Base-by-base conservation (phyloP, 2,113 vertebrate genomes). In the Atractosteus spatula region DNA sequence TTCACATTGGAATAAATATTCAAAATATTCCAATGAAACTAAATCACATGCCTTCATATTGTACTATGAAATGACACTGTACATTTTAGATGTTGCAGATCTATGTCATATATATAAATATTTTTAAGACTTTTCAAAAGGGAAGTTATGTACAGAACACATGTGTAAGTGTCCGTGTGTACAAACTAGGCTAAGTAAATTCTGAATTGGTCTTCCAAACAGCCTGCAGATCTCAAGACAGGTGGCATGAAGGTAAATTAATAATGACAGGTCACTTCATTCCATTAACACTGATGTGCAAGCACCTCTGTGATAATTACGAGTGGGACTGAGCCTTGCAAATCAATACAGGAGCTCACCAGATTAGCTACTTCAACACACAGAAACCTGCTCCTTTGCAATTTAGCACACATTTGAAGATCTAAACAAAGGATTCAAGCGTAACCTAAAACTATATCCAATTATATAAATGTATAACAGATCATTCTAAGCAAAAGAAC, bases 241-340 rank as follows among this genome's bases (percentile, higher is more conserved):
- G 51, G 16, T 8, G 11, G 55, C 17, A 47, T 45, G n/a, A 69
- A 51, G 67, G 55, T 51, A 69, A 55, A 56, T 55, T 56, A 69
- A 69, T 69, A 69, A 56, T 43, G 67, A 56, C 67, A 59, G 55
- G 56, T 70, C 56, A 70, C 69, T 57, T 61, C 41, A 70, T 70
- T 70, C 56, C 41, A 61, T 70, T 70, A 59, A 70, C 56, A 61
- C 55, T 55, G 54, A 61, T 41, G 29, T 70, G 54, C 8, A 59
- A 57, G 55, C 11, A 55, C 17, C 54, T 43, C 14, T 44, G 6
- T 70, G 55, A 61, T 70, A 42, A 70, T 70, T 56, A 70, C 17
- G n/a, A 14, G 55, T 42, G 55, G 68, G 43, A 70, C 8, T 8
- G 41, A 41, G 45, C 17, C 41, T 55, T 59, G 41, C 14, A 41